Evolutionary conservation across 2,888 invertebrate genomes (phyloP), one percentile per base, ranked within the genome.

Genomic region (Drosophila peninsularis): DNA sequence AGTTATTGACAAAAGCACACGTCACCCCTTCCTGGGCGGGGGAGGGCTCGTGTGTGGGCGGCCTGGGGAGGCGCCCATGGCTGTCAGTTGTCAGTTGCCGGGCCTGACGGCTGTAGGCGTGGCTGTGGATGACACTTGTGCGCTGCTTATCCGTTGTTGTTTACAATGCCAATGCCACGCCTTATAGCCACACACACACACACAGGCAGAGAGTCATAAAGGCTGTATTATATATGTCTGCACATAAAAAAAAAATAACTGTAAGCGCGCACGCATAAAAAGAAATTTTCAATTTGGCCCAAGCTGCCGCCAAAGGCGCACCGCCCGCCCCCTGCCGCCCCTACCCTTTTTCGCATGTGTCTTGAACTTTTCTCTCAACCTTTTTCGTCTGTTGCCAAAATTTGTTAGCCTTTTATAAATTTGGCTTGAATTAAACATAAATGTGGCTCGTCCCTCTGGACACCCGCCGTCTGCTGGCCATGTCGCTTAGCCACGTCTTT

Each of bases 1-100:
- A 88, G 90, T 87, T 89, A 90, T 88, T 87, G 89, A 90, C 80
- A 88, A 77, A 85, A 84, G 79, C 77, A 78, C 81, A 78, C 75
- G 84, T 84, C 83, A 87, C 80, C 83, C 83, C 75, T 75, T 84
- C 27, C 45, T 24, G 24, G 49, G 32, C 5, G 0, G 27, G 44
- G 30, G 10, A 30, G 30, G 7, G 10, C 3, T 6, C 11, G 32
- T 13, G 5, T n/a, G 34, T 36, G 2, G 34, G 3, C 0, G 17
- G 17, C 6, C 4, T 24, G 17, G 47, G 9, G 24, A 24, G 24
- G 13, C 21, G 34, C 17, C 44, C 36, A 53, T 41, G 60, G 13
- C 62, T 30, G 41, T 11, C 60, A 60, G 52, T 11, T 57, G 47
- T 52, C n/a, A n/a, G 30, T 14, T 64, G 62, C 30, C 78, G 67